A percentile compares a stretch with the other conserved stretches of the same genome.
phyloP scores from a whole-genome alignment of 2,797 vertebrate genomes.

The Nannoperca australis region DNA sequence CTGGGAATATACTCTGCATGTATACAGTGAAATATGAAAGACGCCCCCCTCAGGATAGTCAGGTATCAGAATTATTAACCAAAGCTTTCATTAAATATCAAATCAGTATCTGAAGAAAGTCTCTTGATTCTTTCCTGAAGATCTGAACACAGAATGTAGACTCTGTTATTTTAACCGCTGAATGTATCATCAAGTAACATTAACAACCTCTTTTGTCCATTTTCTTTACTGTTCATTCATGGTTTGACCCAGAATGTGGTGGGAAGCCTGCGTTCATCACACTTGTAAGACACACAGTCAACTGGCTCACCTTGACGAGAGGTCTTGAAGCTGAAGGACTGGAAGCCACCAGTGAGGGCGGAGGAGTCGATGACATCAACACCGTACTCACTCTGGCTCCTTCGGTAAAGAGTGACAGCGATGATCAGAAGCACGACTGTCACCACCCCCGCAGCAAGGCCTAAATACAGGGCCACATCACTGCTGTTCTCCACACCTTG shows the following conservation, averaged over 20 bases:
- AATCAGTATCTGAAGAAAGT: neutral
- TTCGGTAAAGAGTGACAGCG: constrained; percentile 92
- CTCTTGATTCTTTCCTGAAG: neutral
- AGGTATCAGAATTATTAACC: neutral
- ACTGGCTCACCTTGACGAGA: constrained; percentile 93
- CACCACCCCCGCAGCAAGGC: constrained; percentile 93
- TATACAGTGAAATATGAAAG: neutral
- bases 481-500: constrained; percentile 91
- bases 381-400: constrained; percentile 96
- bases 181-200: neutral
- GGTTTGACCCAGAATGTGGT: neutral
- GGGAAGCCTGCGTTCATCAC: neutral
- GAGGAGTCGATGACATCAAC: constrained; percentile 98
- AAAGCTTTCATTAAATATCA: neutral
- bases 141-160: neutral
- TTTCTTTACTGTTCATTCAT: neutral
- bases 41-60: neutral
- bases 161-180: neutral
- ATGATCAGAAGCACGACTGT: constrained; percentile 93
- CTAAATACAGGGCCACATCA: constrained; percentile 94
- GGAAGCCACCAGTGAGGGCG: constrained; percentile 95
- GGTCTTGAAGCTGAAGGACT: constrained; percentile 99
- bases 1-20: neutral
- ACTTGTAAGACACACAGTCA: neutral
- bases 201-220: neutral